These are phyloP conservation scores for Lontra canadensis DNA, from an alignment of 2,113 vertebrate species.

Conservation along the genomic window DNA sequence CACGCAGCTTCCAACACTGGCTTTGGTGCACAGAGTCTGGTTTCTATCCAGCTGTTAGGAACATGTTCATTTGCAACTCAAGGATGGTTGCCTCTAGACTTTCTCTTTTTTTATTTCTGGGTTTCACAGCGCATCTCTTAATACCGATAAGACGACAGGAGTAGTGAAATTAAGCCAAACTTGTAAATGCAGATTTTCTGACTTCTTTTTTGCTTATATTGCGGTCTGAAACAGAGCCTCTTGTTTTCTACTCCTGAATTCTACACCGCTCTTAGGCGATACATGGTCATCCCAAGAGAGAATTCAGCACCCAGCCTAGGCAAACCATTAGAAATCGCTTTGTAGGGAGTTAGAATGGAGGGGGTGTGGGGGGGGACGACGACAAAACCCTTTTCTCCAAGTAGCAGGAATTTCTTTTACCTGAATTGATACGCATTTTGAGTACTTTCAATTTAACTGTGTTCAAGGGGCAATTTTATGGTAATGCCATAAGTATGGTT, in stretches of 20 bases:
- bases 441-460: constrained; percentile 74
- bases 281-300: constrained; percentile 58
- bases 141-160: constrained; percentile 1
- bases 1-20: neutral
- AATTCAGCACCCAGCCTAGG: constrained; percentile 57
- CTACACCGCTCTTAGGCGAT: constrained; percentile 8
- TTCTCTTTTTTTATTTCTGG: neutral
- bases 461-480: constrained; percentile 80
- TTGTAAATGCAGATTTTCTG: constrained; percentile 34
- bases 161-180: constrained; percentile 52
- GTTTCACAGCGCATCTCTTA: constrained; percentile 48
- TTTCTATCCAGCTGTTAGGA: constrained; percentile 55
- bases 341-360: constrained; percentile 20
- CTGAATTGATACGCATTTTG: constrained; percentile 76
- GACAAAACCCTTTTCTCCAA: constrained; percentile 46
- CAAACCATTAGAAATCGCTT: constrained; percentile 72
- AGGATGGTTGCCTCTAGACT: neutral
- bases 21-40: constrained; percentile 62
- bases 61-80: neutral
- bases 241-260: constrained; percentile 40
- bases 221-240: constrained; percentile 49
- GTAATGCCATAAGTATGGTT: constrained; percentile 73
- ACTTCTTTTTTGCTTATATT: constrained; percentile 22
- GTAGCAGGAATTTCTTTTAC: constrained; percentile 73
- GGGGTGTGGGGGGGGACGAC: no score